Conservation (phyloP, 1,140 invertebrate genomes). For the Leptopilina clavipes region DNA sequence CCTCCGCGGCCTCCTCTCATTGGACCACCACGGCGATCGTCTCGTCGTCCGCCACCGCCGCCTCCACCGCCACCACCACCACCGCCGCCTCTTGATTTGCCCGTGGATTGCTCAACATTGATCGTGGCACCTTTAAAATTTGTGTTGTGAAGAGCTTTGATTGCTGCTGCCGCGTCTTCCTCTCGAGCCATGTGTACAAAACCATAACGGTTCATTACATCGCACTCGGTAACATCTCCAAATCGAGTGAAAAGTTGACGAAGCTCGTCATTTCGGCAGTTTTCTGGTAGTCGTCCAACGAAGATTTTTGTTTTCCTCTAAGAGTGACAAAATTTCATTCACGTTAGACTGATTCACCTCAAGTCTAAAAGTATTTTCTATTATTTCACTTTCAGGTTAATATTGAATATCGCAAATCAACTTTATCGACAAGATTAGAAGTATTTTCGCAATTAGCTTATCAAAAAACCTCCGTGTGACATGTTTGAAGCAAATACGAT, state of each 20-base stretch:
- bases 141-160: slow-evolving; percentile 72
- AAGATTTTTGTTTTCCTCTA: slow-evolving; percentile 75
- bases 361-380: no score
- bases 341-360: no score
- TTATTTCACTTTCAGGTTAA: no score
- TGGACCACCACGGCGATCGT: slow-evolving; percentile 69
- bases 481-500: no score
- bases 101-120: slow-evolving; percentile 73
- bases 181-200: slow-evolving; percentile 74
- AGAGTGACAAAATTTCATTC: slow-evolving; percentile 48
- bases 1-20: slow-evolving; percentile 72
- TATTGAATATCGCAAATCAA: no score
- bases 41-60: slow-evolving; percentile 56
- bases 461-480: no score
- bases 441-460: no score
- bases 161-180: slow-evolving; percentile 71
- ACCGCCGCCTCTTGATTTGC: slow-evolving; percentile 69
- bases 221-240: slow-evolving; percentile 73
- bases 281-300: slow-evolving; percentile 72
- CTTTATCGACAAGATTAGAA: no score
- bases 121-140: slow-evolving; percentile 73
- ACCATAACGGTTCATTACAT: slow-evolving; percentile 73
- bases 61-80: slow-evolving; percentile 49
- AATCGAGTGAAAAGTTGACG: slow-evolving; percentile 71
- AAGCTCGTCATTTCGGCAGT: slow-evolving; percentile 72